Evolutionary conservation across 64 coral and sea anemone species (phyloP).

Genomic region (Pocillopora damicornis): DNA sequence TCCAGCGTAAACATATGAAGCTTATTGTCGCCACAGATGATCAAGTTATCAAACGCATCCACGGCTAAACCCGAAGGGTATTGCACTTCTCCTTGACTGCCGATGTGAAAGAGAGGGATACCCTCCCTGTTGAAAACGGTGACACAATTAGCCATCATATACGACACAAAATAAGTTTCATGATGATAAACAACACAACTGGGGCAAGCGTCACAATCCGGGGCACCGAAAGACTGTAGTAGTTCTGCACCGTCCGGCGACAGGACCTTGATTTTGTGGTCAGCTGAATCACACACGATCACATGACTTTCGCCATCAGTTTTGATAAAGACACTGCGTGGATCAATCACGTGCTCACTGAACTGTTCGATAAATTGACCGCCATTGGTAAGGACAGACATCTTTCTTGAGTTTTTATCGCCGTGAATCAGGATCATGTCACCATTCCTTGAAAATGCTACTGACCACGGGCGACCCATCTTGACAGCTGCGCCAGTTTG

Average conservation of each 20-base stretch:
- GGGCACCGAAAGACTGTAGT: background rate
- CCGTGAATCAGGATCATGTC: constrained; percentile 7
- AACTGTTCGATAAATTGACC: constrained; percentile 12
- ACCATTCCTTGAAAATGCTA: constrained; percentile 20
- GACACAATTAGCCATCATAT: constrained; percentile 18
- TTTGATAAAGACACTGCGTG: constrained; percentile 21
- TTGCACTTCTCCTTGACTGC: background rate
- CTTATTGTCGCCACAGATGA: constrained; percentile 25
- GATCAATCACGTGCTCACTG: background rate
- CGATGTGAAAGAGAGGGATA: background rate
- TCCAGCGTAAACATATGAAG: constrained; percentile 23
- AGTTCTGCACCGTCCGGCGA: background rate
- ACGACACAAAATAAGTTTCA: constrained; percentile 19
- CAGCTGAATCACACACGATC: constrained; percentile 15
- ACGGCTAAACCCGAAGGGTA: constrained; percentile 17
- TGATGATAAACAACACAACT: constrained; percentile 17
- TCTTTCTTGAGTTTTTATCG: background rate
- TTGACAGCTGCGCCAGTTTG: background rate
- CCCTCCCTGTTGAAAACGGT: constrained; percentile 26
- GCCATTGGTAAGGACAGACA: background rate
- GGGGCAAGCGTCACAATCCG: background rate
- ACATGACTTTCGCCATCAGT: constrained; percentile 3
- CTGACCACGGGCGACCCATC: constrained; percentile 14
- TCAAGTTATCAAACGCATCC: constrained; percentile 8
- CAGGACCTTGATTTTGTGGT: constrained; percentile 1